Evolutionary conservation across 2,113 vertebrate genomes (phyloP), one percentile per base, ranked within the genome.

Genomic region (Solenodon paradoxus): DNA sequence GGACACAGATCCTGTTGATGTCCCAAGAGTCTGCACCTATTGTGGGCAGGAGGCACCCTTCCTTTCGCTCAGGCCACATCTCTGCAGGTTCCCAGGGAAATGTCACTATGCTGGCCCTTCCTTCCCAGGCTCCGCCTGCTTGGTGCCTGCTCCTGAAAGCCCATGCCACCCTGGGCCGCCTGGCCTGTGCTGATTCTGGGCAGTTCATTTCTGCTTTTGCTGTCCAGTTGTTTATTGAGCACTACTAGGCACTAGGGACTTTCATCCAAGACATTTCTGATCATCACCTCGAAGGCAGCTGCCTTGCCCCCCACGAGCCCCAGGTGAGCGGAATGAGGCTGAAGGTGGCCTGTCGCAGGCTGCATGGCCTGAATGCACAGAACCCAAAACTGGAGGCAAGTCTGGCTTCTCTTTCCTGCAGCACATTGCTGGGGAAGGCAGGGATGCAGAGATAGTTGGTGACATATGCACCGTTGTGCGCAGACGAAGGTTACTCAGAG

Each of bases 91-190:
- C 20, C n/a, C 63, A 13, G 20, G 47, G 11, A 6, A 0, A 0
- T 1, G 26, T 7, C 16, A 0, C 24, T 0, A 0, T 28, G 6
- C 17, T 1, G 49, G 22, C 32, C 42, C 45, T 19, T 61, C 51
- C 24, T 75, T 11, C 63, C 55, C 3, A 19, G 59, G 35, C 40
- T 32, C 66, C 77, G 40, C 38, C 35, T 20, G 57, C 28, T 30
- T 2, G 1, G 16, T 49, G 9, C 40, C 2, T 3, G 1, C 19
- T 92, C 63, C 11, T 1, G 0, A 3, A 20, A 10, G n/a, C 61
- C 59, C 45, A 22, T 53, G 81, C 28, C n/a, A 45, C 3, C 5
- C 0, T 61, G 9, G 28, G 20, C 45, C 86, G 26, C n/a, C 13
- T n/a, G n/a, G n/a, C n/a, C n/a, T n/a, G n/a, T n/a, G n/a, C 40